A percentile compares a stretch with the other conserved stretches of the same genome.
phyloP scores from a whole-genome alignment of 2,797 vertebrate species.

The Myotis myotis region DNA sequence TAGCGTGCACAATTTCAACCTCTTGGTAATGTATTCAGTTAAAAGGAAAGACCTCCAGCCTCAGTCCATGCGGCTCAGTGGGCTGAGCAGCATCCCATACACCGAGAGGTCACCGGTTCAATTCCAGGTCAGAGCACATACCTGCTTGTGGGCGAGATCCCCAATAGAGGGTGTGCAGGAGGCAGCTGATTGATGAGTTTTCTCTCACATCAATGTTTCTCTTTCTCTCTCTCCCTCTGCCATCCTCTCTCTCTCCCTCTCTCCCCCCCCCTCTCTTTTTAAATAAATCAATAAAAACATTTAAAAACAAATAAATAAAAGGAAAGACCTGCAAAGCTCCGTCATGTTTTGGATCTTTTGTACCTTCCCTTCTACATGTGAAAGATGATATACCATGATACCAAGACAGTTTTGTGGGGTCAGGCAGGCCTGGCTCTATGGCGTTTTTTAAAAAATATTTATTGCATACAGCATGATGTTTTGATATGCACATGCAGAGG shows the following conservation, averaged over 20 bases:
- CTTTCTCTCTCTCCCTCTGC: background rate
- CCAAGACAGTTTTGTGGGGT: background rate
- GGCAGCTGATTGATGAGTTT: background rate
- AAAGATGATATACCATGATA: background rate
- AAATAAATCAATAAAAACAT: background rate
- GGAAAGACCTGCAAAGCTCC: background rate
- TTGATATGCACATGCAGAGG: background rate
- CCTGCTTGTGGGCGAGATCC: background rate
- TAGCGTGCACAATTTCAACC: background rate
- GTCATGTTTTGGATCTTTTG: background rate
- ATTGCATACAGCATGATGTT: background rate
- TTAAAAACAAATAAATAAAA: background rate
- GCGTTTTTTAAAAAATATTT: background rate
- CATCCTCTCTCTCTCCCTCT: too few relatives aligned
- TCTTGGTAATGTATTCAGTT: background rate
- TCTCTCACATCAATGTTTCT: background rate
- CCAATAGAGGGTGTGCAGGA: background rate
- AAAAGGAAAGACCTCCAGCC: background rate
- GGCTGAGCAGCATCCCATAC: background rate
- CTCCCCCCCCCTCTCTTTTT: background rate
- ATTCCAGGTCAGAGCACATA: background rate
- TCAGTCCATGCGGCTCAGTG: background rate
- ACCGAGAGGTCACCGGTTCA: background rate
- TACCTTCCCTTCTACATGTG: background rate
- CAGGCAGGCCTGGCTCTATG: background rate